Evolutionary conservation across 1,140 invertebrate genomes (phyloP), one percentile per base, ranked within the genome.

Genomic region (Brachionus plicatilis): DNA sequence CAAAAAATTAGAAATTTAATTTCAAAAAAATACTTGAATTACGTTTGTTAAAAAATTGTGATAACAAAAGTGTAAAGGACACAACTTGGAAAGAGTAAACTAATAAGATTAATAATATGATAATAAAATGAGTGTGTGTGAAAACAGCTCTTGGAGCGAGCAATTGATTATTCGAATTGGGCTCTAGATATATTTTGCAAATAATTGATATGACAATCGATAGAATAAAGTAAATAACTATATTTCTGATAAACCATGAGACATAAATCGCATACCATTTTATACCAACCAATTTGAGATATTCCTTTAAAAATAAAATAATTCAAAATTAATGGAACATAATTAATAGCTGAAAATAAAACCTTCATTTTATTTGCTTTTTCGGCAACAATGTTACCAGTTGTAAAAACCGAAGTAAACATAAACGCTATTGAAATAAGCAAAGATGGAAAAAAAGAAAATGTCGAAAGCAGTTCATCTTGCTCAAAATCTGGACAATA

Each of bases 251-350:
- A 53, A 53, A 82, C 79, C 79, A 82, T 43, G 79, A 65, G 3
- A 65, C 33, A 43, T 68, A 65, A 45, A 82, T 82, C 4, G 79
- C 53, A 33, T 82, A 82, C 79, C 79, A 82, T 82, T 65, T 82
- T n/a, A 82, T 65, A 11, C 79, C 79, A 29, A 82, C 65, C 41
- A 82, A 41, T 45, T 82, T 82, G n/a, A 82, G 79, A 82, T 82
- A 82, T 47, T 82, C 79, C 79, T 82, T 56, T 29, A 80, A 2
- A 37, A 37, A 7, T 37, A 29, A 17, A 27, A 66, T 2, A 37
- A 9, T 17, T 9, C 11, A 14, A 20, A 68, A 24, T 65, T 27
- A 29, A 82, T 37, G 6, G 17, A 17, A 20, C 11, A 43, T 56
- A 60, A 56, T 43, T 43, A 9, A 14, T 17, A 12, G 12, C 6